A percentile compares a stretch with the other conserved stretches of the same genome.
phyloP scores from a whole-genome alignment of 2,888 invertebrate genomes.

The Metellina segmentata region DNA sequence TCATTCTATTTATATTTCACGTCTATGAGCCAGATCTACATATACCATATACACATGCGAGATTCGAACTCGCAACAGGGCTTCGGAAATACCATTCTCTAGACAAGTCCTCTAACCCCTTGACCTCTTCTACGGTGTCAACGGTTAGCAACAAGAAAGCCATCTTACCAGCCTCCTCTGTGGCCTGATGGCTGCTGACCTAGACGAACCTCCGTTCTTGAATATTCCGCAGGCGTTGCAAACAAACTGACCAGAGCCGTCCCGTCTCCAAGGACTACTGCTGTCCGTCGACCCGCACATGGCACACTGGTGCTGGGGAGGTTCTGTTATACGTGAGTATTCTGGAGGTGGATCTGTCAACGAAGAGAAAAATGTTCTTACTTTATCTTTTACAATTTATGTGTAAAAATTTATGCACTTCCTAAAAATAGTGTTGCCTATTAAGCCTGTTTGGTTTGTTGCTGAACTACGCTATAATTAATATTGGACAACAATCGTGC shows the following conservation, averaged over 20 bases:
- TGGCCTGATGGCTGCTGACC: slow-evolving; percentile 39
- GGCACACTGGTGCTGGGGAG: slow-evolving; percentile 59
- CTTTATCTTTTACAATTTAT: too few species aligned
- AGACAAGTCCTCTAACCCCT: background rate
- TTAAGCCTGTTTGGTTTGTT: too few species aligned
- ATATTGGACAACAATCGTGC: too few species aligned
- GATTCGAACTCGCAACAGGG: background rate
- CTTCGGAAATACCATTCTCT: background rate
- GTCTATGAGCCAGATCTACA: background rate
- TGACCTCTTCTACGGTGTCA: background rate
- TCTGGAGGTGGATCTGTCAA: slow-evolving; percentile 43
- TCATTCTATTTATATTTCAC: background rate
- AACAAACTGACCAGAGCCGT: slow-evolving; percentile 48
- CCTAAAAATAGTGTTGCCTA: too few species aligned
- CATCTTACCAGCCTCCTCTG: slow-evolving; percentile 53
- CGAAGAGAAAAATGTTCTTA: too few species aligned
- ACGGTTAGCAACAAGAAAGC: background rate
- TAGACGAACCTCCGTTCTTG: slow-evolving; percentile 50
- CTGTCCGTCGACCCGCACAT: slow-evolving; percentile 62
- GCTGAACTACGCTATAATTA: too few species aligned
- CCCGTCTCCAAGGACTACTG: slow-evolving; percentile 48
- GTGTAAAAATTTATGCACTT: too few species aligned
- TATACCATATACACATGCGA: background rate
- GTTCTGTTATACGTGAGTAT: slow-evolving; percentile 18
- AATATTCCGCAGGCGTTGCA: slow-evolving; percentile 54